Percentiles rank a stretch among this genome's conserved stretches.
These are phyloP conservation scores for Podarcis lilfordi DNA, from an alignment of 2,797 vertebrate genomes.

Conservation along the genomic window DNA sequence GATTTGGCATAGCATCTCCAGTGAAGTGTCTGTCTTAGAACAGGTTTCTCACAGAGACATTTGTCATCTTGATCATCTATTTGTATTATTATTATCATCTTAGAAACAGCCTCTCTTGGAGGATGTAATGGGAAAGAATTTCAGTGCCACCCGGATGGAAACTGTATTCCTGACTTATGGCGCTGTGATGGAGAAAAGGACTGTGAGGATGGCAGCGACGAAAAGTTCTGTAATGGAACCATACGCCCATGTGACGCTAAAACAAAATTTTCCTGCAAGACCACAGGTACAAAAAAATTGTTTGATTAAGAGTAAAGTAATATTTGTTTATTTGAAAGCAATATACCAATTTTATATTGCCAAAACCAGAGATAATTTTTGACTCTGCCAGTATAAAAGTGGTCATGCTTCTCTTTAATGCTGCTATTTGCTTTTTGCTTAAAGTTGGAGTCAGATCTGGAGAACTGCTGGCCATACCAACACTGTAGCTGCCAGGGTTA, in stretches of 20 bases:
- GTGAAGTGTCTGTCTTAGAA: neutral
- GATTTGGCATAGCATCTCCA: neutral
- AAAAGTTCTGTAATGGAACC: slow-evolving; percentile 91
- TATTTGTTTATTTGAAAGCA: neutral
- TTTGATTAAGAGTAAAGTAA: neutral
- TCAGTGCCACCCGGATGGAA: slow-evolving; percentile 90
- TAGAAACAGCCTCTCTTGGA: slow-evolving; percentile 85
- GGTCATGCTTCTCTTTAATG: neutral
- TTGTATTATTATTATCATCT: slow-evolving; percentile 42
- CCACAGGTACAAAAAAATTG: slow-evolving; percentile 82
- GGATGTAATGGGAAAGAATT: slow-evolving; percentile 91
- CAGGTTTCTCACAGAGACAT: neutral
- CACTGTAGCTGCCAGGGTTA: too few species aligned
- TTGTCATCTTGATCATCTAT: slow-evolving; percentile 27
- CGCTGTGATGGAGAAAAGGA: slow-evolving; percentile 96
- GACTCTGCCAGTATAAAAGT: neutral
- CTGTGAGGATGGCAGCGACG: slow-evolving; percentile 95
- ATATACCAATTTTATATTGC: neutral
- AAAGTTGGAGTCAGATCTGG: neutral
- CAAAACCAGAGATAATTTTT: neutral
- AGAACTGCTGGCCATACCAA: too few species aligned
- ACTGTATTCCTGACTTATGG: slow-evolving; percentile 93
- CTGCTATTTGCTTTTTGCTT: neutral
- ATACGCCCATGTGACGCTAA: slow-evolving; percentile 89
- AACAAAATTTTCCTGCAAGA: slow-evolving; percentile 94